These are phyloP conservation scores for Frankliniella fusca DNA, from an alignment of 2,888 invertebrate genomes.

Conservation along the genomic window DNA sequence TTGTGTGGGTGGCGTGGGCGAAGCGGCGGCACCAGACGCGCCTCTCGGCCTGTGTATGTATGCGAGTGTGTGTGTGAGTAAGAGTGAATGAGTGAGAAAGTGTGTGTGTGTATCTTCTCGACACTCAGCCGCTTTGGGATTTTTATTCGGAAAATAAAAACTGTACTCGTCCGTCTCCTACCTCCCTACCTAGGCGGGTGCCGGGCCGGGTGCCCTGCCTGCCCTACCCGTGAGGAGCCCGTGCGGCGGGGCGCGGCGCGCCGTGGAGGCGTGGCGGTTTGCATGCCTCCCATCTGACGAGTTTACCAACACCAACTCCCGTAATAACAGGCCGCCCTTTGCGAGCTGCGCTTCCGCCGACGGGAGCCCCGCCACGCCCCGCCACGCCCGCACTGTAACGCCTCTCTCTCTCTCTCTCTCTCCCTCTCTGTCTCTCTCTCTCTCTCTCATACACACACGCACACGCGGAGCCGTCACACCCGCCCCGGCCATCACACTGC, in stretches of 20 bases:
- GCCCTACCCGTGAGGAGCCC: too few species aligned
- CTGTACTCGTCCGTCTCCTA: too few species aligned
- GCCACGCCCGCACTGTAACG: too few species aligned
- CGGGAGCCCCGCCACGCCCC: not conserved
- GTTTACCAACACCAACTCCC: conserved; percentile 21
- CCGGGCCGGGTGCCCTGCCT: too few species aligned
- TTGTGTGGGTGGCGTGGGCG: conserved; percentile 7
- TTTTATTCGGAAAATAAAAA: too few species aligned
- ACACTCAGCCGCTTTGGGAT: too few species aligned
- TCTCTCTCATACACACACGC: too few species aligned
- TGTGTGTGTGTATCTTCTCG: not conserved
- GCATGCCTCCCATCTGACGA: conserved; percentile 6
- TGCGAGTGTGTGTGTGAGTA: not conserved
- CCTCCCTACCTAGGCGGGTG: too few species aligned
- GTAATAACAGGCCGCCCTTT: conserved; percentile 7
- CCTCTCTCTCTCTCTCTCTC: too few species aligned
- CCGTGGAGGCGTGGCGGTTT: not conserved
- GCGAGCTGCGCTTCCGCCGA: not conserved
- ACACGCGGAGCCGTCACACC: not conserved
- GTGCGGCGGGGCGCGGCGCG: too few species aligned
- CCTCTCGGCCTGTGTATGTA: not conserved
- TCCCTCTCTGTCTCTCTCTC: too few species aligned
- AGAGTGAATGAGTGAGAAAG: not conserved
- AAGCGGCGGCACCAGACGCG: not conserved
- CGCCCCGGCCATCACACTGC: not conserved